Evolutionary conservation across 2,888 invertebrate species (phyloP), one percentile per base, ranked within the genome.

Genomic region (Pterobdella sp.): DNA sequence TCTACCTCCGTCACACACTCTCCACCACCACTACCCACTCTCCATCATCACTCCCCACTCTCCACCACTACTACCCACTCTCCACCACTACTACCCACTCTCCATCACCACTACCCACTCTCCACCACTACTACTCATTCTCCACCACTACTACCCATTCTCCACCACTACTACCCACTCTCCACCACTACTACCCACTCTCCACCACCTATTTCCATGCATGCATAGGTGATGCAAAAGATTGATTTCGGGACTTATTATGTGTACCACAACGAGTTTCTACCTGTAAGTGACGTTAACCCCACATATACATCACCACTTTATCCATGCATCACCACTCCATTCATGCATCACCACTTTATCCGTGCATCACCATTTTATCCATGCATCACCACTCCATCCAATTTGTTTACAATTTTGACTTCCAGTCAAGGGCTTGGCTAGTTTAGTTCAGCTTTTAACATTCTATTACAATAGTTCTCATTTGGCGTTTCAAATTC

Each of bases 261-360:
- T 60, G 72, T 74, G 42, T 74, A 74, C 65, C 74, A 74, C 68
- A 74, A 74, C 42, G 74, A 74, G 60, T 34, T 74, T 63, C 60
- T 74, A 14, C 26, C 35, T 52, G 74, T 74, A 66, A 74, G 74
- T 74, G 4, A 37, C 22, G 1, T 14, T 42, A 31, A 31, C 49
- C n/a, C 42, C 37, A 49, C 31, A 37, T 52, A 22, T 22, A n/a
- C 60, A 7, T n/a, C n/a, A n/a, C n/a, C n/a, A n/a, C n/a, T n/a
- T n/a, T n/a, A n/a, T n/a, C n/a, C n/a, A n/a, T n/a, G n/a, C n/a
- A n/a, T n/a, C n/a, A n/a, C n/a, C n/a, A n/a, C n/a, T n/a, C n/a
- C n/a, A n/a, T n/a, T n/a, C n/a, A n/a, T n/a, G n/a, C n/a, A n/a
- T n/a, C n/a, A n/a, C n/a, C n/a, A n/a, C n/a, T n/a, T n/a, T n/a